Base-by-base conservation (phyloP, 2,797 vertebrate genomes). In the Perdix hodgsoniae region DNA sequence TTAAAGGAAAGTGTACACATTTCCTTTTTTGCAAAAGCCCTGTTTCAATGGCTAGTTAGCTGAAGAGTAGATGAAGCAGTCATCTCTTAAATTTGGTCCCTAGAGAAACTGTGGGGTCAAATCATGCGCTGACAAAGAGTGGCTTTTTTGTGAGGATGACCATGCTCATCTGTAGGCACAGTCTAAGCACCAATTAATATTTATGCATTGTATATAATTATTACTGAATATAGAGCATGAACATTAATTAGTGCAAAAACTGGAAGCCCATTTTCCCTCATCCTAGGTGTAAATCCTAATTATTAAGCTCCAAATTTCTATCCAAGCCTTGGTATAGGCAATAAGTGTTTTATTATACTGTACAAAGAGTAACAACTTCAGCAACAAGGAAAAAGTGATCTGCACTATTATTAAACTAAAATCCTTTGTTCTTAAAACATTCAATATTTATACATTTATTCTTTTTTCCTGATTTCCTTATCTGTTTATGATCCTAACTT, bases 131-230 rank as follows among this genome's bases (percentile, higher is more conserved):
- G 65, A 77, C 40, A 80, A 29, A 91, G 14, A 78, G 2, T 18
- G 39, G 42, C 26, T 86, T 91, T 80, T 73, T 79, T 42, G 44
- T 92, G 82, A 83, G 52, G n/a, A 69, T n/a, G 24, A 71, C 56
- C 74, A 70, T 35, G 4, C 37, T 83, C 50, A 47, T 78, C 87
- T 83, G 66, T 54, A 75, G 83, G 42, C 39, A 45, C 50, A 81
- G 13, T 66, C 70, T 63, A 47, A 54, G 24, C 1, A 5, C 29
- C 47, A 52, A 73, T 88, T 29, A 90, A 92, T 95, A 92, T 91
- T 94, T 94, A 91, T 56, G 47, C 1, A 2, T 75, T 86, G 91
- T 65, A 35, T 52, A 60, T 50, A 87, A 76, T 83, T 89, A 81
- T 56, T 88, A 42, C 80, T 88, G 61, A 75, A 92, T 83, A 81